Evolutionary conservation across 2,113 vertebrate genomes (phyloP), one percentile per base, ranked within the genome.

Genomic region (Pyxicephalus adspersus): DNA sequence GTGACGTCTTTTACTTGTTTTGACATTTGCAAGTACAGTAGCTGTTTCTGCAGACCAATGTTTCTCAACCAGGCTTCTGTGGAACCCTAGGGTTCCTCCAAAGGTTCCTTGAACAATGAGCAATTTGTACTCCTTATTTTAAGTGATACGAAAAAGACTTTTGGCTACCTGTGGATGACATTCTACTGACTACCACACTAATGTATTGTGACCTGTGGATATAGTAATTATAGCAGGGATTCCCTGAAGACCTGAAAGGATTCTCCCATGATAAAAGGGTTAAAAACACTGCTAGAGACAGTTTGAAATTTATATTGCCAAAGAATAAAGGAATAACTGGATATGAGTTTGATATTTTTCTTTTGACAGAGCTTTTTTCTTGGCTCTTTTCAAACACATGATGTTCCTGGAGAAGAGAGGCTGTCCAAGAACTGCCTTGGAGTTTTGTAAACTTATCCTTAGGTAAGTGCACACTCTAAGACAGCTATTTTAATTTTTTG

Each of bases 381-480:
- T 99, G 89, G 92, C 95, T 77, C 92, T 98, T 64, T 99, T 96
- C 86, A 99, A 98, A 88, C 98, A 99, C 87, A 93, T 98, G 94
- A 92, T 93, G 87, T 98, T 98, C 78, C 89, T 99, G 84, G 98
- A 99, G 90, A 98, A 95, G 87, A 93, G 97, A 78, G 98, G 97
- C 23, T 99, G 98, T 83, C 96, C 96, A 2, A 92, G 98, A 23
- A 99, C 97, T 0, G 96, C 98, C 2, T 88, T 99, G 85, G 98
- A 99, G 85, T 97, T 95, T 92, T 98, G 96, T 91, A 98, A 96
- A 87, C 93, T 99, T 25, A 95, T 99, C 70, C 87, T 99, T 54
- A 98, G 97, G 98, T 99, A 83, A 66, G 76, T 55, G n/a, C n/a
- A 13, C 28, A 4, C 58, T 25, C 22, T 11, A 2, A 60, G 22